Base-by-base conservation (phyloP, 2,797 vertebrate genomes). In the Malacoctenus gilli region DNA sequence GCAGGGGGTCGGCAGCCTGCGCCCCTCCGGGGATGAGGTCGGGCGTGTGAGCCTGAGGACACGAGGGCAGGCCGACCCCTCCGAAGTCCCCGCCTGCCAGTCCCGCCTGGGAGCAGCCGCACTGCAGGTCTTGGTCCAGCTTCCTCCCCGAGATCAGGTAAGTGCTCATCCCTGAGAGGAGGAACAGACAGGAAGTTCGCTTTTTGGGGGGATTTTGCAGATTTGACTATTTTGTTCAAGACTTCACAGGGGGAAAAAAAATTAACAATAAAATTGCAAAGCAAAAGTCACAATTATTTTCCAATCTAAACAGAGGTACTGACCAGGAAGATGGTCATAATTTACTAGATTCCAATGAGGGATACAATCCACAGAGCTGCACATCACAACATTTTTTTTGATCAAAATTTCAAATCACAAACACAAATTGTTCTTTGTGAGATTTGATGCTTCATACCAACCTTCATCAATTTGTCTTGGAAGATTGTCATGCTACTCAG, bases 101-200 rank as follows among this genome's bases (percentile, higher is more conserved):
- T 42, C 90, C 79, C 2, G 82, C 57, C 50, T 95, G 94, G 3
- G 94, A 89, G 50, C 93, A 96, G 89, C 89, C 91, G 69, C 92
- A 95, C 18, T 88, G 93, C 28, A 89, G 85, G 21, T 92, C 91
- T 47, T 92, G 91, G 46, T 93, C 94, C 52, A 70, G 56, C 88
- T 92, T 95, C 90, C 89, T 93, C 43, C 96, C 95, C 1, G 96
- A 96, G 90, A 99, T 98, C 86, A 99, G 89, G 83, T 94, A 98
- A 14, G 96, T 99, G 89, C 94, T 96, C 80, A 97, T 83, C 54
- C 96, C 96, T 99, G 11, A 20, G 3, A 19, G 13, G 30, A 30
- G 48, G 16, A 13, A 72, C 13, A 68, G 31, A 34, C 4, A 55
- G 4, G 25, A 1, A 28, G 25, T 52, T 21, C 28, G 14, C 14